Evolutionary conservation across 2,888 invertebrate species (phyloP).

Genomic region (Aspidiotus destructor): DNA sequence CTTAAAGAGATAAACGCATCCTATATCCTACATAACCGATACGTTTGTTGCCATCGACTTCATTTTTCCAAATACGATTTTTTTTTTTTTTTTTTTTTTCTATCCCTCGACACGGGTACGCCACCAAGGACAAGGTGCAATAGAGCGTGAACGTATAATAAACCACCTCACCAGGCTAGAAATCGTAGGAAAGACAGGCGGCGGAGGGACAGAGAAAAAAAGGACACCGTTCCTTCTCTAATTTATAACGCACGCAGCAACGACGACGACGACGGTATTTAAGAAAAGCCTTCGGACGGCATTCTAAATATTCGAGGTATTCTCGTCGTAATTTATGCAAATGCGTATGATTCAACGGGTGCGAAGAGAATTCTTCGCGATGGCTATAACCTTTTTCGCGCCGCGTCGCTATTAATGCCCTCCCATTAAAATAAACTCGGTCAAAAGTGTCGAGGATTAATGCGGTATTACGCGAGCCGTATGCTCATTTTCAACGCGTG

Average conservation of each 20-base stretch:
- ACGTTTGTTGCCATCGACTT: no score
- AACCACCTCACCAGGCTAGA: no score
- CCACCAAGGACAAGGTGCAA: no score
- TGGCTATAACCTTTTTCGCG: background rate
- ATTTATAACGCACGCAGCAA: slow-evolving; percentile 1
- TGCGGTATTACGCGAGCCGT: background rate
- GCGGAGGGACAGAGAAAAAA: no score
- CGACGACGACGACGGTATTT: background rate
- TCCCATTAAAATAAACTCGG: background rate
- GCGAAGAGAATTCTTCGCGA: background rate
- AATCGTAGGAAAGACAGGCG: no score
- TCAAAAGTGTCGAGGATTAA: background rate
- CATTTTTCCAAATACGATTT: no score
- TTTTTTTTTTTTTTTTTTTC: no score
- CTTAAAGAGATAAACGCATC: no score
- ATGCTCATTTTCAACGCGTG: no score
- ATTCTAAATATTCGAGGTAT: slow-evolving; percentile 4
- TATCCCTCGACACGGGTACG: no score
- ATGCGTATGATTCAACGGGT: background rate
- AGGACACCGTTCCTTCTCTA: slow-evolving; percentile 9
- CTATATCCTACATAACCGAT: no score
- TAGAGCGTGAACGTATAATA: no score
- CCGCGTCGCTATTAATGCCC: slow-evolving; percentile 1
- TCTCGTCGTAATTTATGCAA: slow-evolving; percentile 2
- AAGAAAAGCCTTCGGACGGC: background rate